Conservation (phyloP, 1,140 invertebrate genomes). For the Phthorimaea operculella region DNA sequence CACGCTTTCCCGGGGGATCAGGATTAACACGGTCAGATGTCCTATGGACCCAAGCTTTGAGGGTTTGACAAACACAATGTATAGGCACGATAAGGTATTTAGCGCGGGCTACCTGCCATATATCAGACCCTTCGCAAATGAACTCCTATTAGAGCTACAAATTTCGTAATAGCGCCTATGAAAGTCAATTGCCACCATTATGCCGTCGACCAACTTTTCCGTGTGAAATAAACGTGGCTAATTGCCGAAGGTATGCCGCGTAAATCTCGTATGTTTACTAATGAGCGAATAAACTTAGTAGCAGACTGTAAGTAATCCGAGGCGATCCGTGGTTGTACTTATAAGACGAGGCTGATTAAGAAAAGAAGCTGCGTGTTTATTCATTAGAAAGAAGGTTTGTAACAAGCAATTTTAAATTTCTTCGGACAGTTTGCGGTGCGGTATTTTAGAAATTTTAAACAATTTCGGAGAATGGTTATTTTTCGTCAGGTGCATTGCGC, state of each 20-base stretch:
- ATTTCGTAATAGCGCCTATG: neutral
- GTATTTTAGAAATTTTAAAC: too few relatives aligned
- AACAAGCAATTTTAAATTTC: too few relatives aligned
- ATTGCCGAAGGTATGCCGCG: neutral
- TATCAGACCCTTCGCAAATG: neutral
- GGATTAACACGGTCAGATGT: constrained; percentile 22
- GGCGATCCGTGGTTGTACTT: too few relatives aligned
- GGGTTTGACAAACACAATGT: constrained; percentile 11
- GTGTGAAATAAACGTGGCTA: neutral
- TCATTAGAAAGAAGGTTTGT: too few relatives aligned
- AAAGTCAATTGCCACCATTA: neutral
- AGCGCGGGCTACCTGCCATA: neutral
- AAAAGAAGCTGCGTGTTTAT: too few relatives aligned
- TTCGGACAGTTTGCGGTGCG: too few relatives aligned
- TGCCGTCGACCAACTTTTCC: neutral
- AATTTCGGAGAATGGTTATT: too few relatives aligned
- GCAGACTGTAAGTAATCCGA: too few relatives aligned
- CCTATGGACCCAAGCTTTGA: constrained; percentile 5
- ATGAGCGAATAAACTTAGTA: neutral
- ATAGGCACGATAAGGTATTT: too few relatives aligned
- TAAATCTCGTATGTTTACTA: neutral
- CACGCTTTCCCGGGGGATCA: constrained; percentile 36
- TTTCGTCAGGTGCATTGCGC: too few relatives aligned
- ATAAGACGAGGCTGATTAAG: too few relatives aligned
- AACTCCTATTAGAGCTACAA: neutral